These are phyloP conservation scores for Lacerta bilineata DNA, from an alignment of 2,797 vertebrate genomes.

Conservation along the genomic window DNA sequence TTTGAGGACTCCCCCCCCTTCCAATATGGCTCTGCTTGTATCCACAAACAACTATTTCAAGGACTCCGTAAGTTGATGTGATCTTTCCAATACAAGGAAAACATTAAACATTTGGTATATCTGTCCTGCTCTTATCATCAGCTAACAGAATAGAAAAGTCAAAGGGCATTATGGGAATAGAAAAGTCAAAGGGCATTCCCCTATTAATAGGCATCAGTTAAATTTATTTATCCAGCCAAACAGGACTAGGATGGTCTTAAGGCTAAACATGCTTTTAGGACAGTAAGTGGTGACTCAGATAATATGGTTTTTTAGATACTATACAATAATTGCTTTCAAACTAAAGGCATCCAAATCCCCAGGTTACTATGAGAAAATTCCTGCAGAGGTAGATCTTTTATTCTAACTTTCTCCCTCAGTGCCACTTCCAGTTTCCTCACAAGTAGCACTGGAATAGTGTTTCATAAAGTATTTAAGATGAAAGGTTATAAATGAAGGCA, in stretches of 20 bases:
- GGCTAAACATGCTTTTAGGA: not conserved
- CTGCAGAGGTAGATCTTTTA: not conserved
- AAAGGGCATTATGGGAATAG: not conserved
- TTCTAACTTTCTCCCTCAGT: not conserved
- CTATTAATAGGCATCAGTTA: not conserved
- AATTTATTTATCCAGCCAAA: not conserved
- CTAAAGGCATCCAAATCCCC: not conserved
- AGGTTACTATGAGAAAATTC: not conserved
- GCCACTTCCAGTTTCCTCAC: not conserved
- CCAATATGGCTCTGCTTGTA: not conserved
- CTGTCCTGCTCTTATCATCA: no score
- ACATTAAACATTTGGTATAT: no score
- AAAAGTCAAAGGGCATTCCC: not conserved
- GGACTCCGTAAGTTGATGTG: no score
- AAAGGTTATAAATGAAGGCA: not conserved
- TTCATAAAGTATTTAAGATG: not conserved
- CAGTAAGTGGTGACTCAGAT: not conserved
- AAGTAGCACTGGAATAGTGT: not conserved
- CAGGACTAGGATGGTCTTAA: not conserved
- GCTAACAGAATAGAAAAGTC: not conserved
- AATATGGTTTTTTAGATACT: not conserved
- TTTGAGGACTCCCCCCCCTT: not conserved
- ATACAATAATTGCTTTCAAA: no score
- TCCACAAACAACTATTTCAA: not conserved
- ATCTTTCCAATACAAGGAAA: no score